Percentiles rank a stretch among this genome's conserved stretches.
Evolutionary conservation across 2,113 vertebrate genomes (phyloP).

Genomic region (Siniperca knerii): DNA sequence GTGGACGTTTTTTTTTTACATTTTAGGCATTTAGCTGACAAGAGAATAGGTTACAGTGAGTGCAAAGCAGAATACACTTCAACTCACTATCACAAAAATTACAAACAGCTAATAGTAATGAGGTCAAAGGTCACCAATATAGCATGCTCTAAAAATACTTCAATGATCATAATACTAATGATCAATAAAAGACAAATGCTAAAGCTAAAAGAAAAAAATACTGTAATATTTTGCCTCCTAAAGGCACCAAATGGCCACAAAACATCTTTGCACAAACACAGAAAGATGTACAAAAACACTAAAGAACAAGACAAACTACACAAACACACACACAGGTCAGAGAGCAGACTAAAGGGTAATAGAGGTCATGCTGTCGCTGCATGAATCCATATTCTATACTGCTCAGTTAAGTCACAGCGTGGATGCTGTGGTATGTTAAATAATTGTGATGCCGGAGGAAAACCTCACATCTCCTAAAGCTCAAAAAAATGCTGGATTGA

Average conservation of each 20-base stretch:
- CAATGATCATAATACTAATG: background rate
- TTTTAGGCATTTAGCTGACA: background rate
- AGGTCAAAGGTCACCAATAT: background rate
- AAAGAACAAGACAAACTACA: too few relatives aligned
- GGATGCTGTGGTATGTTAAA: conserved; percentile 24
- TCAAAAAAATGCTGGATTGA: background rate
- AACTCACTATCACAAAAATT: background rate
- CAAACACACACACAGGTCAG: conserved; percentile 9
- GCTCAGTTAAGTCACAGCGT: conserved; percentile 23
- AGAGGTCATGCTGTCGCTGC: conserved; percentile 20
- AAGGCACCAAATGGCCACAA: conserved; percentile 2
- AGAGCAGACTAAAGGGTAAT: conserved; percentile 34
- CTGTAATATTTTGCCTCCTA: background rate
- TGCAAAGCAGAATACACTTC: background rate
- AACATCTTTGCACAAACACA: conserved; percentile 2
- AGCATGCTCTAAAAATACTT: background rate
- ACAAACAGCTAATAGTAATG: background rate
- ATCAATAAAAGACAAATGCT: background rate
- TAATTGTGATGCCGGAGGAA: background rate
- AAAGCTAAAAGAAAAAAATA: background rate
- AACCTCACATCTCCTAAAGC: background rate
- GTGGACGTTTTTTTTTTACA: background rate
- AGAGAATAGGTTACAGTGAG: background rate
- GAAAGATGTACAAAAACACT: background rate
- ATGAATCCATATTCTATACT: conserved; percentile 24